These are phyloP conservation scores for Notechis scutatus DNA, from an alignment of 2,113 vertebrate genomes.

Conservation along the genomic window DNA sequence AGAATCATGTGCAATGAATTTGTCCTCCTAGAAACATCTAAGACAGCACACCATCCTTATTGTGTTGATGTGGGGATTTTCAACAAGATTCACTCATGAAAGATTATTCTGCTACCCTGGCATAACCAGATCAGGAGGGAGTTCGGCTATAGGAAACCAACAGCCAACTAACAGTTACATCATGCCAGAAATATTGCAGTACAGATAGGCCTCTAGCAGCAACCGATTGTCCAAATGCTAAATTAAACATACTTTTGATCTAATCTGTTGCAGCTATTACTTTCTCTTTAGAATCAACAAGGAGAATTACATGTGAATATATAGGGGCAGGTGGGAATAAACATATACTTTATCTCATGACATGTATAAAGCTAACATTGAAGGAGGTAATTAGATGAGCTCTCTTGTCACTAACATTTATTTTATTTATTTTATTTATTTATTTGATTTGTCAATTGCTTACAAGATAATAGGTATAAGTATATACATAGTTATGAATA, in stretches of 20 bases:
- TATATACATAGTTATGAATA: no score
- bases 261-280: neutral
- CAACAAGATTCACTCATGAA: neutral
- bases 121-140: neutral
- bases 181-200: neutral
- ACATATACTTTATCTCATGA: neutral
- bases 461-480: no score
- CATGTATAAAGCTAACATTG: neutral
- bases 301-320: neutral
- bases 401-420: neutral
- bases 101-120: neutral
- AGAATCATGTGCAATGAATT: neutral
- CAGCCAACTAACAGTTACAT: neutral
- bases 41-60: neutral
- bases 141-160: neutral
- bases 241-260: neutral
- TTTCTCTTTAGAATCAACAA: neutral
- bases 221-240: neutral
- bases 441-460: no score
- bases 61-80: neutral
- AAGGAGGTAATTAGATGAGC: neutral
- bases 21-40: neutral
- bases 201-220: neutral
- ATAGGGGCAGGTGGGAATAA: neutral
- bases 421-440: no score